Base-by-base conservation (phyloP, 2,113 vertebrate species). In the Podarcis raffonei region DNA sequence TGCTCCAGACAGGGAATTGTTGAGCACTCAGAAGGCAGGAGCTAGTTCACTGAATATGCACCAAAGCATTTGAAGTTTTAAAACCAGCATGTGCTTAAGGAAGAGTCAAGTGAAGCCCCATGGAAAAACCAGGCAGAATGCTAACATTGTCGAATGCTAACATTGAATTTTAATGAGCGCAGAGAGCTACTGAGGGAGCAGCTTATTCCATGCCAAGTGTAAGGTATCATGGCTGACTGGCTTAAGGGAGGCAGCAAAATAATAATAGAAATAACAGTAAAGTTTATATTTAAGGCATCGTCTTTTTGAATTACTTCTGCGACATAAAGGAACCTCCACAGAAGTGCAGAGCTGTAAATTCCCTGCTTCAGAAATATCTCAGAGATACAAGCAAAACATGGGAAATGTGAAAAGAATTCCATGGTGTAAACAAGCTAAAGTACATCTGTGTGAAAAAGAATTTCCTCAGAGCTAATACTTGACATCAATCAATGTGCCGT, bases 231-330 rank as follows among this genome's bases (percentile, higher is more conserved):
- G 13, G 66, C 4, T 4, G 57, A 71, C 27, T 5, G 79, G 1
- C 65, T 89, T 18, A 71, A 39, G 3, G 1, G n/a, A 82, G 68
- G 1, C 82, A 89, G 2, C 22, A 72, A 89, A 90, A 7, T 79
- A 48, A 53, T 53, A 48, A 83, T 8, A 84, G 68, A 89, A 90
- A 7, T 79, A 48, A 53, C 53, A 57, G 75, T 8, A 84, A 88
- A 90, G 90, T 90, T 93, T 89, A 93, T 86, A 90, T 93, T 95
- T 94, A 81, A 89, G 94, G 74, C 88, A 42, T 84, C 80, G 84
- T 86, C 91, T 74, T 85, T 96, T 93, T 89, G 92, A 92, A 90
- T 94, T 48, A 75, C 59, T 83, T 93, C 77, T 87, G 68, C 66
- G 91, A 87, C 92, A 92, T 87, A 86, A 92, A 39, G 16, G 90